A percentile compares a stretch with the other conserved stretches of the same genome.
Evolutionary conservation across 2,113 vertebrate species (phyloP).

Genomic region (Aegotheles bennettii): DNA sequence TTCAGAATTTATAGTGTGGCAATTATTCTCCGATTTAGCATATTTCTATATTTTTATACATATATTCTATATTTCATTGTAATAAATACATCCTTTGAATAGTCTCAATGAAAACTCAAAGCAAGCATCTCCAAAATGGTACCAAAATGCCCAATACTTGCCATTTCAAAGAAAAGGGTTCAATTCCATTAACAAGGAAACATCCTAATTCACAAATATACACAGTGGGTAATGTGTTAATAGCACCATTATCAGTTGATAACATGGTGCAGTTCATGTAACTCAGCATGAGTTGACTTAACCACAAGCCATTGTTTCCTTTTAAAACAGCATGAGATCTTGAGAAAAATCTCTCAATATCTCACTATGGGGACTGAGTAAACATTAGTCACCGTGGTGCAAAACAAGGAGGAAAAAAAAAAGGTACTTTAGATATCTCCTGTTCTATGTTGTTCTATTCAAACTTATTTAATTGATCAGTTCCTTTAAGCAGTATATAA

Average conservation of each 20-base stretch:
- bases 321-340: slow-evolving; percentile 68
- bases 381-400: slow-evolving; percentile 69
- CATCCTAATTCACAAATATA: slow-evolving; percentile 71
- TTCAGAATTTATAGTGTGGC: neutral
- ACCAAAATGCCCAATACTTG: slow-evolving; percentile 21
- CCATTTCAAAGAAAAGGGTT: slow-evolving; percentile 60
- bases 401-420: slow-evolving; percentile 36
- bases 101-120: neutral
- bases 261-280: slow-evolving; percentile 74
- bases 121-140: neutral
- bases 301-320: slow-evolving; percentile 74
- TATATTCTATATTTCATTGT: neutral
- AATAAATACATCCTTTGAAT: neutral
- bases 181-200: slow-evolving; percentile 69
- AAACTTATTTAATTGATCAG: slow-evolving; percentile 68
- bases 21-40: neutral
- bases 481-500: slow-evolving; percentile 20
- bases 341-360: slow-evolving; percentile 69
- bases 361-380: slow-evolving; percentile 69
- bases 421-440: slow-evolving; percentile 63
- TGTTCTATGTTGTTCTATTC: slow-evolving; percentile 64
- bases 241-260: slow-evolving; percentile 71
- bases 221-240: slow-evolving; percentile 76
- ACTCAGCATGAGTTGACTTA: slow-evolving; percentile 76
- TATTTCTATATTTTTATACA: neutral